Base-by-base conservation (phyloP, 2,113 vertebrate genomes). In the Pachycephala philippinensis region DNA sequence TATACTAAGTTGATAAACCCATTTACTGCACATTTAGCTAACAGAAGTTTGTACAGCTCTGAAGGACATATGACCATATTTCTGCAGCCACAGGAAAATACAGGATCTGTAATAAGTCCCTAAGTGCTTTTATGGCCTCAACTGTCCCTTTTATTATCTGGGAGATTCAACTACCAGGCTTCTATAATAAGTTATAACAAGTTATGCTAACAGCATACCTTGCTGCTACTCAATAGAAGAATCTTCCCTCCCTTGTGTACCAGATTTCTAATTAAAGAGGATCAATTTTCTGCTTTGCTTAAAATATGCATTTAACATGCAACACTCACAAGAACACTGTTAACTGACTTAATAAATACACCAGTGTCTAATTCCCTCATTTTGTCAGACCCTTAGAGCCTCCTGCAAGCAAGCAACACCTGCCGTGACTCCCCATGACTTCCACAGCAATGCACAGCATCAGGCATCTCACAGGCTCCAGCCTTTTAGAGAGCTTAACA, bases 181-280 rank as follows among this genome's bases (percentile, higher is more conserved):
- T 87, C 66, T 45, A 70, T 4, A 68, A 33, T 45, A 64, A 93
- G 60, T 84, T 45, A 70, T 4, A 68, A 33, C 42, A 64, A 93
- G 60, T 84, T 77, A 88, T n/a, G 75, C 84, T 88, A 85, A 77
- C 61, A 87, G 69, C 40, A 42, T 65, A 59, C 26, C 31, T 70
- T 94, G 63, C 27, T 91, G 50, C 68, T 70, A 65, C 52, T 88
- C 71, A 65, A 11, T 15, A 47, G 37, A 94, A 88, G 11, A 77
- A 35, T 6, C 8, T 35, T 84, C 76, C 57, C 65, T 88, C 66
- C 70, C 68, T 92, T 44, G 10, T 23, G 42, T 72, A 71, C 7
- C 21, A 50, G 49, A 80, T 91, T 94, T 95, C 77, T 96, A 91
- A 95, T 96, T 93, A 97, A 96, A 80, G 44, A 89, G 23, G 94